A percentile compares a stretch with the other conserved stretches of the same genome.
Evolutionary conservation across 92 coral and sea anemone genomes (phyloP).

Genomic region (Porites cylindrica): DNA sequence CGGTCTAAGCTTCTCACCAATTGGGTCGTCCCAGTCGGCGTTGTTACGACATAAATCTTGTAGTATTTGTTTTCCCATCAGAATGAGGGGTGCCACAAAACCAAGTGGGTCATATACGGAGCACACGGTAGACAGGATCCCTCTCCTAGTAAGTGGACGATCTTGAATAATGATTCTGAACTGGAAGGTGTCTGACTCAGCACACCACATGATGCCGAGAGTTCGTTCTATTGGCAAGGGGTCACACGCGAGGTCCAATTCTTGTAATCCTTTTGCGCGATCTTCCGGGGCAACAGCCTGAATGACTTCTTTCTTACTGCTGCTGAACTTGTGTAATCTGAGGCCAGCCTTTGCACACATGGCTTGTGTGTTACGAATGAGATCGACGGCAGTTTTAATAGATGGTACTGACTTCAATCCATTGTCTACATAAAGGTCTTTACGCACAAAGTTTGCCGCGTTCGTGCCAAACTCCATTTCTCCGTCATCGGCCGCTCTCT

Average conservation of each 20-base stretch:
- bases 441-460: slow-evolving; percentile 41
- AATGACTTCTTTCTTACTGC: slow-evolving; percentile 50
- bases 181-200: slow-evolving; percentile 57
- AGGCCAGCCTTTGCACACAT: slow-evolving; percentile 75
- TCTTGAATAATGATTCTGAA: slow-evolving; percentile 66
- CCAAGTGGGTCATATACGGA: slow-evolving; percentile 66
- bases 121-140: slow-evolving; percentile 61
- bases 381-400: slow-evolving; percentile 43
- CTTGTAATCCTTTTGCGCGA: slow-evolving; percentile 59
- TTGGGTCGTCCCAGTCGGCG: slow-evolving; percentile 62
- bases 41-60: slow-evolving; percentile 57
- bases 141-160: slow-evolving; percentile 62
- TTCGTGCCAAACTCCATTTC: slow-evolving; percentile 57
- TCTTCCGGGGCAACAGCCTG: slow-evolving; percentile 54
- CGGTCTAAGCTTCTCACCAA: slow-evolving; percentile 28
- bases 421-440: slow-evolving; percentile 65
- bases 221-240: slow-evolving; percentile 57
- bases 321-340: slow-evolving; percentile 57
- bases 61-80: slow-evolving; percentile 63
- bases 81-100: slow-evolving; percentile 57
- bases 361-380: slow-evolving; percentile 49
- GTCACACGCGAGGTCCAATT: slow-evolving; percentile 44
- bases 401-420: slow-evolving; percentile 54
- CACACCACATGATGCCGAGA: slow-evolving; percentile 63
- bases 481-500: slow-evolving; percentile 59